Percentiles rank a stretch among this genome's conserved stretches.
Evolutionary conservation across 1,140 invertebrate genomes (phyloP).

Genomic region (Drosophila murphyi): DNA sequence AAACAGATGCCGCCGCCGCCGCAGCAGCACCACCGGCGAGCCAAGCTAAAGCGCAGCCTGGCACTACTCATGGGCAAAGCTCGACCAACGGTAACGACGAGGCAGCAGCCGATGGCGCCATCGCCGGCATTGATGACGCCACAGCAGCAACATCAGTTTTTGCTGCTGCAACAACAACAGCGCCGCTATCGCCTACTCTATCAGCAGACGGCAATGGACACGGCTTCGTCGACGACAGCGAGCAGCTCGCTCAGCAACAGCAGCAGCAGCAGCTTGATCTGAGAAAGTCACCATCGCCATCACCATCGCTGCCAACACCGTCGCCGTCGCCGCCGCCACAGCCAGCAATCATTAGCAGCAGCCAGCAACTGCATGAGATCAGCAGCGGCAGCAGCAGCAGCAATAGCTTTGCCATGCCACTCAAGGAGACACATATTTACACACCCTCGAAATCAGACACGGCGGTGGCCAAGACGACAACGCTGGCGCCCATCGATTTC

Average conservation of each 20-base stretch:
- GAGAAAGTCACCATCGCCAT: slow-evolving; percentile 33
- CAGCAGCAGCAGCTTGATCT: slow-evolving; percentile 66
- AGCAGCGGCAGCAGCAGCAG: slow-evolving; percentile 35
- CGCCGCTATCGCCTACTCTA: slow-evolving; percentile 74
- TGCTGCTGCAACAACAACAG: slow-evolving; percentile 64
- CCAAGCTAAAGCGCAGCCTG: slow-evolving; percentile 72
- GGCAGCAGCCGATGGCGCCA: slow-evolving; percentile 5
- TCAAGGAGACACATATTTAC: slow-evolving; percentile 84
- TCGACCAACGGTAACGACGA: slow-evolving; percentile 17
- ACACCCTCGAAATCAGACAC: slow-evolving; percentile 80
- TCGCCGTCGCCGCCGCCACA: not conserved
- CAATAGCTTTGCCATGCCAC: slow-evolving; percentile 63
- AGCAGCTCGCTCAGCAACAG: slow-evolving; percentile 64
- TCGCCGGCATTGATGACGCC: slow-evolving; percentile 50
- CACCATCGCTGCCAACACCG: slow-evolving; percentile 13
- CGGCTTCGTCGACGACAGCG: slow-evolving; percentile 60
- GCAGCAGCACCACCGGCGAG: slow-evolving; percentile 52
- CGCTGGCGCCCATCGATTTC: slow-evolving; percentile 77
- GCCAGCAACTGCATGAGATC: slow-evolving; percentile 45
- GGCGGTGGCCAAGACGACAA: slow-evolving; percentile 70
- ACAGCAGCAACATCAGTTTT: slow-evolving; percentile 71
- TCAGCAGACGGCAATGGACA: slow-evolving; percentile 71
- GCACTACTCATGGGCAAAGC: slow-evolving; percentile 66
- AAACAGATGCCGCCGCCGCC: slow-evolving; percentile 24
- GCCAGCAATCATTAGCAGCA: slow-evolving; percentile 9